Percentiles rank a stretch among this genome's conserved stretches.
phyloP scores from a whole-genome alignment of 1,140 invertebrate genomes.

The Limonius californicus region DNA sequence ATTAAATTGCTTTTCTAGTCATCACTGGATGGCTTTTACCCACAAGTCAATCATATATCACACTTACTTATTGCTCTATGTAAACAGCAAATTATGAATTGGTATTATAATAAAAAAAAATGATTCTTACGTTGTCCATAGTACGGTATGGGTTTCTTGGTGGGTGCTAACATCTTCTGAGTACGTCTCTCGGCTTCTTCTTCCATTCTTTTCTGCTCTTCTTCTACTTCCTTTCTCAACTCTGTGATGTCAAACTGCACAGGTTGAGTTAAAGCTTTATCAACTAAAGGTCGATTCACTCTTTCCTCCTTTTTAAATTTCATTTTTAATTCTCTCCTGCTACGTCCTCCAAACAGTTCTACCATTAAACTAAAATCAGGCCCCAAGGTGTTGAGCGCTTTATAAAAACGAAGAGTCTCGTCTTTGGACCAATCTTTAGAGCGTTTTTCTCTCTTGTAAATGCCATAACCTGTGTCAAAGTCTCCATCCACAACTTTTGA shows the following conservation, averaged over 20 bases:
- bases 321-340: conserved; percentile 74
- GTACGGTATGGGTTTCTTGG: too few species aligned
- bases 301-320: conserved; percentile 58
- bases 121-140: not conserved
- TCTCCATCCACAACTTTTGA: conserved; percentile 64
- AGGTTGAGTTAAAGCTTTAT: conserved; percentile 49
- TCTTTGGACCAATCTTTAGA: conserved; percentile 62
- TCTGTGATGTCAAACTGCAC: conserved; percentile 49
- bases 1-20: not conserved
- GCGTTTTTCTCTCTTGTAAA: conserved; percentile 61
- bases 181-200: not conserved
- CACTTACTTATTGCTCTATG: too few species aligned
- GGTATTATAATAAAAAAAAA: not conserved
- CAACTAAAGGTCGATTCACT: conserved; percentile 46
- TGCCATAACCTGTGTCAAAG: conserved; percentile 55
- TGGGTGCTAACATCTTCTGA: not conserved
- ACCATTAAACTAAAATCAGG: conserved; percentile 88
- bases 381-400: conserved; percentile 79
- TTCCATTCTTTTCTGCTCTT: conserved; percentile 38
- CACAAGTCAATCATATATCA: too few species aligned
- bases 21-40: too few species aligned
- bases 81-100: too few species aligned
- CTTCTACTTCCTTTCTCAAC: conserved; percentile 46
- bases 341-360: conserved; percentile 73
- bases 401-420: conserved; percentile 84